Conservation (phyloP, 1,140 invertebrate genomes). For the Magallana gigas region DNA sequence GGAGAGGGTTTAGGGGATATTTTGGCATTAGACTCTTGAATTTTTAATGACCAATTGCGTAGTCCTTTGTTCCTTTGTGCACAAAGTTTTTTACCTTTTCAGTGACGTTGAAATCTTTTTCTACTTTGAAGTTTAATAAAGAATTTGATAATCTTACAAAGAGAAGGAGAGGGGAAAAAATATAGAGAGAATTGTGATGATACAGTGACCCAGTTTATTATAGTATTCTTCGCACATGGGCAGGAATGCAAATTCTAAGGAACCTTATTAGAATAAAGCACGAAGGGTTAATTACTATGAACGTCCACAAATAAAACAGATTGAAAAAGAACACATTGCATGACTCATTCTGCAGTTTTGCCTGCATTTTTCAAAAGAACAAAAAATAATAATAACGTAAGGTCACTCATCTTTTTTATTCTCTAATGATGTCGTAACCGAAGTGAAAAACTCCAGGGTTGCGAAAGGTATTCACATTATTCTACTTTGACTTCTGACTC, state of each 20-base stretch:
- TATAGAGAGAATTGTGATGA: too few relatives aligned
- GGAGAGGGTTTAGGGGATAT: too few relatives aligned
- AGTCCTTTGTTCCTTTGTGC: too few relatives aligned
- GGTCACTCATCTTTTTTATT: background rate
- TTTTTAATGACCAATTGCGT: too few relatives aligned
- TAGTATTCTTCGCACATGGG: too few relatives aligned
- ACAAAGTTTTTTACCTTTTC: too few relatives aligned
- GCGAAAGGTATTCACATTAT: background rate
- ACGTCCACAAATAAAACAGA: background rate
- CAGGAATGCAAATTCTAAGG: background rate
- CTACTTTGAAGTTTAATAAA: too few relatives aligned
- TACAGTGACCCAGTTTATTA: too few relatives aligned
- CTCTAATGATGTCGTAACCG: background rate
- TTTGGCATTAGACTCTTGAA: too few relatives aligned
- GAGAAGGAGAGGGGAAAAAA: too few relatives aligned
- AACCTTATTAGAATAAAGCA: background rate
- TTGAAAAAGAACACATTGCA: background rate
- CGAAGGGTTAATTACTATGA: background rate
- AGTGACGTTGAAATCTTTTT: too few relatives aligned
- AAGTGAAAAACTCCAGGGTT: background rate
- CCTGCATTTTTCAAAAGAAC: background rate
- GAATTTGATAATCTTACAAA: too few relatives aligned
- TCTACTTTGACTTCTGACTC: background rate
- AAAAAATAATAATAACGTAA: background rate
- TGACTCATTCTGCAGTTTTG: background rate